Percentiles rank a stretch among this genome's conserved stretches.
Evolutionary conservation across 2,113 vertebrate species (phyloP).

Genomic region (Balaeniceps rex): DNA sequence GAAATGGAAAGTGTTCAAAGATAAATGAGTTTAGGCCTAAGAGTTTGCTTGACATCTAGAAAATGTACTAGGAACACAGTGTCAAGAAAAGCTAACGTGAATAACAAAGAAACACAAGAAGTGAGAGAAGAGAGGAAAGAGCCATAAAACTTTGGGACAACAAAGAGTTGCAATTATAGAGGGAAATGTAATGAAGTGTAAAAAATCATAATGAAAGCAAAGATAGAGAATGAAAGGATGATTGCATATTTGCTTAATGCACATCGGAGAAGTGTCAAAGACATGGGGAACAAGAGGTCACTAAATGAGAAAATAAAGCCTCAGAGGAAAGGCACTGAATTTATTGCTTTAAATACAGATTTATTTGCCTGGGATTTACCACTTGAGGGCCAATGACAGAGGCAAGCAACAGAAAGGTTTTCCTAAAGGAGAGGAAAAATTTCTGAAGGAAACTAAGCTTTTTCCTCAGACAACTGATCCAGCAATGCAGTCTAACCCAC

Average conservation of each 20-base stretch:
- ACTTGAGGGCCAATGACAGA: neutral
- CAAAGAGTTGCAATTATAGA: constrained; percentile 39
- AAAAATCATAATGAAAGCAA: constrained; percentile 66
- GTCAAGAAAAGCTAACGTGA: constrained; percentile 48
- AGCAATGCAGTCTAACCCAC: neutral
- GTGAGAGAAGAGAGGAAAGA: constrained; percentile 53
- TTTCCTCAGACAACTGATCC: neutral
- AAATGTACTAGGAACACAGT: constrained; percentile 56
- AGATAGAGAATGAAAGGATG: constrained; percentile 38
- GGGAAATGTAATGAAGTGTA: constrained; percentile 58
- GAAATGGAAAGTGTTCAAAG: constrained; percentile 63
- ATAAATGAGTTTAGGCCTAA: constrained; percentile 62
- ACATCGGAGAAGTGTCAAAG: constrained; percentile 54
- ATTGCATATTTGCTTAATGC: constrained; percentile 61
- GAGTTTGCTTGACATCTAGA: constrained; percentile 63
- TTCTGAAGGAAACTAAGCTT: neutral
- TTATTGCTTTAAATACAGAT: constrained; percentile 23
- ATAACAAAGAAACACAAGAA: constrained; percentile 60
- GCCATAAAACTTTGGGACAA: constrained; percentile 58
- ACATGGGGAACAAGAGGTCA: constrained; percentile 52
- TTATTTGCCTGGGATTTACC: constrained; percentile 13
- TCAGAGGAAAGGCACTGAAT: constrained; percentile 19
- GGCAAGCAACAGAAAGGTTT: neutral
- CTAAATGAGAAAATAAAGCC: constrained; percentile 59
- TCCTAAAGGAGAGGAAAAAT: neutral